Base-by-base conservation (phyloP, 1,140 invertebrate species). In the Aphaenogaster ashmeadi region DNA sequence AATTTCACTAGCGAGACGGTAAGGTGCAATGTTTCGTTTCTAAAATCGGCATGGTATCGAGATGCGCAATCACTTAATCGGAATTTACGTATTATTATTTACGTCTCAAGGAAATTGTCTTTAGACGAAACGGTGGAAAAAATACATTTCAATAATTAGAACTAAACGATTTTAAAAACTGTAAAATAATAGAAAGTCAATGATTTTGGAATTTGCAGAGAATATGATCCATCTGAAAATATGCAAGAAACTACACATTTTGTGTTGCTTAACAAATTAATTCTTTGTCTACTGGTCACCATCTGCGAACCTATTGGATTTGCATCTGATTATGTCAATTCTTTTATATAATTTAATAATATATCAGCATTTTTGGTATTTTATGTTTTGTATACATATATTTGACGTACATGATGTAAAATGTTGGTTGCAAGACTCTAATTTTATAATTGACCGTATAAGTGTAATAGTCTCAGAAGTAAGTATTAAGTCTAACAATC, bases 11-110 rank as follows among this genome's bases (percentile, higher is more conserved):
- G 7, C 21, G 21, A 33, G 18, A 62, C 21, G 41, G 15, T 62
- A 60, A 38, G 3, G 33, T 13, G 50, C 21, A 11, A 38, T 7
- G 13, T 47, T 47, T 67, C 4, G 27, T 50, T 67, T 36, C 27
- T 13, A 36, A 47, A 38, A 79, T 50, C 11, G 13, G 13, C 41
- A 66, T 58, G 18, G 58, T 50, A 79, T 67, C 77, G 77, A 66
- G 77, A 36, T 78, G 9, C 7, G 11, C 41, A 33, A 44, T 47
- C 36, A 5, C n/a, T 58, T 44, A 27, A 58, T 71, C 15, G 21
- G 3, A 7, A 50, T 18, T 7, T 47, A 21, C 8, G 18, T 71
- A 50, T 50, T 18, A 52, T 72, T 52, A 27, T 77, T 74, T 3
- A 27, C 21, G 7, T 15, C 7, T 60, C 13, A 3, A 8, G 0